Conservation (phyloP, 2,113 vertebrate genomes). For the Salvelinus alpinus region DNA sequence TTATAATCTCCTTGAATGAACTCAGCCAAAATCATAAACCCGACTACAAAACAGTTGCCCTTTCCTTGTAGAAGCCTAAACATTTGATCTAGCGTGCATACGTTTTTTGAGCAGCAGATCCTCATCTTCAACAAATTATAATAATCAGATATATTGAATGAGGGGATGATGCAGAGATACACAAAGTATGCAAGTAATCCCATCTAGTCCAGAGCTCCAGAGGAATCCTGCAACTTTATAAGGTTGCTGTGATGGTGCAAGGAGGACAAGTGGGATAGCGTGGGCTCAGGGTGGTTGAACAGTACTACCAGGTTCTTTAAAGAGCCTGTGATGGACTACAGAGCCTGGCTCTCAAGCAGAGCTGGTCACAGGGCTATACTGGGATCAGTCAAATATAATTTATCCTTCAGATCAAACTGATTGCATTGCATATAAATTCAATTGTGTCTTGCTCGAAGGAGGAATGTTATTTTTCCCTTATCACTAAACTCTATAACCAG, state of each 20-base stretch:
- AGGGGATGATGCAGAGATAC: constrained; percentile 54
- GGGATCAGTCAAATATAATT: too few relatives aligned
- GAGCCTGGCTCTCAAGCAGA: too few relatives aligned
- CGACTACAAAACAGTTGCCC: too few relatives aligned
- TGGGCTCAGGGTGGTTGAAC: constrained; percentile 26
- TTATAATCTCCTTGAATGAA: too few relatives aligned
- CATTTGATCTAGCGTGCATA: constrained; percentile 55
- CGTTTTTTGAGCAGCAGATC: constrained; percentile 44
- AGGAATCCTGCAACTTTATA: constrained; percentile 64
- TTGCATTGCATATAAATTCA: too few relatives aligned
- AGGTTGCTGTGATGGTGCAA: constrained; percentile 31
- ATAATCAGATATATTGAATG: constrained; percentile 63
- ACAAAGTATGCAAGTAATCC: constrained; percentile 44
- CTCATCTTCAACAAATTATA: constrained; percentile 58
- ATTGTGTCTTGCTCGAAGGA: too few relatives aligned
- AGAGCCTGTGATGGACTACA: background rate
- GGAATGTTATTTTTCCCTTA: too few relatives aligned
- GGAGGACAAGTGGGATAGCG: constrained; percentile 23
- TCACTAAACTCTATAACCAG: too few relatives aligned
- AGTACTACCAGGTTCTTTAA: background rate
- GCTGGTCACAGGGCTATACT: too few relatives aligned
- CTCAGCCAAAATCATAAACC: too few relatives aligned
- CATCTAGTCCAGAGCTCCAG: constrained; percentile 21
- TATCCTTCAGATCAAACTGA: too few relatives aligned
- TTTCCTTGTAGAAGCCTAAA: too few relatives aligned